Percentiles rank a stretch among this genome's conserved stretches.
Conservation (phyloP, 2,113 vertebrate species). For the Ahaetulla prasina region DNA sequence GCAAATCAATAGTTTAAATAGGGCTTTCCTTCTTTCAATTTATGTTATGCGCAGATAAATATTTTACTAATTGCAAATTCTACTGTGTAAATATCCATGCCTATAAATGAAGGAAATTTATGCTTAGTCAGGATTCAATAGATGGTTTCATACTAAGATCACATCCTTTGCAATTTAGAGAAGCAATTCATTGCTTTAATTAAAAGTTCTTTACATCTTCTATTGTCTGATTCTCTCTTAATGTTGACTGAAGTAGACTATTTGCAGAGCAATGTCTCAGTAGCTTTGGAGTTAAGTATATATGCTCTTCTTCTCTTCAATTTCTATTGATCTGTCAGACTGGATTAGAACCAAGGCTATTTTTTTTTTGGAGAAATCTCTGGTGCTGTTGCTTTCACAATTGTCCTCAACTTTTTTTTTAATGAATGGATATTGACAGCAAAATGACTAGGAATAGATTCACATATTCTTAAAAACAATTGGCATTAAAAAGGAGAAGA, state of each 20-base stretch:
- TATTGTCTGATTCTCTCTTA: neutral
- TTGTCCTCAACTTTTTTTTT: neutral
- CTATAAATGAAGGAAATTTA: neutral
- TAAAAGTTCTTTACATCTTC: neutral
- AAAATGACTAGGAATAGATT: neutral
- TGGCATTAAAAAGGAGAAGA: neutral
- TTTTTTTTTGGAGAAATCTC: neutral
- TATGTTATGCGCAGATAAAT: rapidly evolving
- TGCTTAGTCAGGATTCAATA: neutral
- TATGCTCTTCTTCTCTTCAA: neutral
- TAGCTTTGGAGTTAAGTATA: neutral
- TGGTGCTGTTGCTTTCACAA: neutral
- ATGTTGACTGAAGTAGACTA: neutral
- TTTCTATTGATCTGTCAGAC: neutral
- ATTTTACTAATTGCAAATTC: neutral
- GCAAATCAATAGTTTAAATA: neutral
- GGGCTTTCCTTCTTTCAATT: neutral
- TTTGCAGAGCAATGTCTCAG: neutral
- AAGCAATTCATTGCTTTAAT: neutral
- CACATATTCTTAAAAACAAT: neutral
- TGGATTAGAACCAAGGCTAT: neutral
- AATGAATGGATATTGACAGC: neutral
- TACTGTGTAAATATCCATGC: neutral
- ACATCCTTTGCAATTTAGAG: neutral
- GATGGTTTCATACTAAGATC: neutral